These are phyloP conservation scores for Ophthalmolycus amberensis DNA, from an alignment of 2,113 vertebrate genomes.

Conservation along the genomic window DNA sequence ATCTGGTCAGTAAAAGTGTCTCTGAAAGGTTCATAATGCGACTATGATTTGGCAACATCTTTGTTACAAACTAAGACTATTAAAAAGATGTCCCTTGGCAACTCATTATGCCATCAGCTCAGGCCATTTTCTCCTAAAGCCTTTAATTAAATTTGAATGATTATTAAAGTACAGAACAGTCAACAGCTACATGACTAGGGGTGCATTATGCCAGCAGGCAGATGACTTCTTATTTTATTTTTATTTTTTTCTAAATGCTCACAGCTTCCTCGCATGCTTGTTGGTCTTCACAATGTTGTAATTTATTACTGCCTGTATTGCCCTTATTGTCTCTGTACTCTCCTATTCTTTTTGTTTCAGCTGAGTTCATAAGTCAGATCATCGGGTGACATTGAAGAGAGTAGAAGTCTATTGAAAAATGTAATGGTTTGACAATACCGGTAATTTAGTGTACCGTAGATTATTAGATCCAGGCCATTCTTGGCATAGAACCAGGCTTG, in stretches of 20 bases:
- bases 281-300: slow-evolving; percentile 52
- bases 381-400: slow-evolving; percentile 35
- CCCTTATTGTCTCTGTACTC: slow-evolving; percentile 18
- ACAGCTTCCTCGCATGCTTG: slow-evolving; percentile 48
- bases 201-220: slow-evolving; percentile 72
- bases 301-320: slow-evolving; percentile 51
- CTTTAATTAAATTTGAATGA: slow-evolving; percentile 85
- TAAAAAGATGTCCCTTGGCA: slow-evolving; percentile 83
- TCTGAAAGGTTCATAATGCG: slow-evolving; percentile 66
- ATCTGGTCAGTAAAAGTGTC: slow-evolving; percentile 69
- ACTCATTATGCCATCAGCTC: slow-evolving; percentile 84
- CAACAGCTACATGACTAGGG: slow-evolving; percentile 76
- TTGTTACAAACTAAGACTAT: slow-evolving; percentile 83
- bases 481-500: slow-evolving; percentile 7
- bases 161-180: slow-evolving; percentile 82
- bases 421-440: slow-evolving; percentile 27
- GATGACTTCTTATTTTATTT: slow-evolving; percentile 67
- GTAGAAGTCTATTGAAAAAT: slow-evolving; percentile 20
- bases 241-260: slow-evolving; percentile 30
- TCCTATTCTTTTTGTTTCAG: slow-evolving; percentile 27
- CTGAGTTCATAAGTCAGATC: slow-evolving; percentile 37
- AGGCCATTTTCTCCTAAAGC: slow-evolving; percentile 79
- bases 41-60: slow-evolving; percentile 81
- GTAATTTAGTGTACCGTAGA: background rate
- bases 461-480: slow-evolving; percentile 19